A percentile compares a stretch with the other conserved stretches of the same genome.
Conservation (phyloP, 2,888 invertebrate species). For the Dolomedes plantarius region DNA sequence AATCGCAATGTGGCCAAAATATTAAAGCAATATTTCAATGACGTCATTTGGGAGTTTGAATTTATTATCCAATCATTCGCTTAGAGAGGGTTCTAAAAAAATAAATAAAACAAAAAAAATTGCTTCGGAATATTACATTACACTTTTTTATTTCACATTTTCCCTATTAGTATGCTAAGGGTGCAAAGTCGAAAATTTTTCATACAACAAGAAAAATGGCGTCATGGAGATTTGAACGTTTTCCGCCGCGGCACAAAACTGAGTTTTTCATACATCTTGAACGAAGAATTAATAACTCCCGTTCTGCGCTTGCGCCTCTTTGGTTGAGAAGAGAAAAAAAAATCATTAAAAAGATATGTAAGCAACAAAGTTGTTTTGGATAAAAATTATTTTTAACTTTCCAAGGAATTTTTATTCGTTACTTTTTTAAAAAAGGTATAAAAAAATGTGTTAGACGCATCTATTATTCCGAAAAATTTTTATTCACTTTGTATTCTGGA, state of each 20-base stretch:
- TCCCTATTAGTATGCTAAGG: background rate
- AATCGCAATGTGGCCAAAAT: background rate
- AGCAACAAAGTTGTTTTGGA: too few species aligned
- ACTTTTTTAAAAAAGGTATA: too few species aligned
- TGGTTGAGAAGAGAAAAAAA: too few species aligned
- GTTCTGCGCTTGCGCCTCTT: too few species aligned
- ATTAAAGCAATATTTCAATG: slow-evolving; percentile 2
- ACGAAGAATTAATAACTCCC: too few species aligned
- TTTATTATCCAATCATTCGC: slow-evolving; percentile 5
- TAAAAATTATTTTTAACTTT: too few species aligned
- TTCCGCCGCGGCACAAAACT: background rate
- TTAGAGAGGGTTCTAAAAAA: background rate
- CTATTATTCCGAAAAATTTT: too few species aligned
- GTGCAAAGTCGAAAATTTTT: background rate
- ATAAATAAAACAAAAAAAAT: background rate
- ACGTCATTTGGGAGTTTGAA: background rate
- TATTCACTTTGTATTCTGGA: too few species aligned
- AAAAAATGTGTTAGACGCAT: too few species aligned
- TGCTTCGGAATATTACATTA: background rate
- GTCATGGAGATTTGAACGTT: background rate
- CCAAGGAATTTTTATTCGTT: too few species aligned
- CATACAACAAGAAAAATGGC: slow-evolving; percentile 1
- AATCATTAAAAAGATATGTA: too few species aligned
- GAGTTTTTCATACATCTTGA: too few species aligned
- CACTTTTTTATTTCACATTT: background rate